phyloP scores from a whole-genome alignment of 2,888 invertebrate genomes.

The Heliconius ismenius region DNA sequence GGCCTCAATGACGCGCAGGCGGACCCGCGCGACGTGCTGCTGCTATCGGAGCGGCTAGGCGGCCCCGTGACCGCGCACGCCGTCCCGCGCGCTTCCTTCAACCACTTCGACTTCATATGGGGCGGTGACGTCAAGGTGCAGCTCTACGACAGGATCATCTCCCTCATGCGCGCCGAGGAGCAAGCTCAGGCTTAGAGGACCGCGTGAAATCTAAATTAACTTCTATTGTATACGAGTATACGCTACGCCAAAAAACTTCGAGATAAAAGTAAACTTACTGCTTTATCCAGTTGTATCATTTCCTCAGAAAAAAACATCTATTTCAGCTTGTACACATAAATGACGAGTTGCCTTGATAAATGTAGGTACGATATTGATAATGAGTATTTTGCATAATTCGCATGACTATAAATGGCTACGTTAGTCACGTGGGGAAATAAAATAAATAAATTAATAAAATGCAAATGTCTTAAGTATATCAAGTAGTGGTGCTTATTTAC shows the following conservation, averaged over 20 bases:
- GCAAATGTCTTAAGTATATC: too few species aligned
- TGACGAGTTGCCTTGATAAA: neutral
- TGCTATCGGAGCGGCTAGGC: constrained; percentile 70
- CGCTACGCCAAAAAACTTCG: too few species aligned
- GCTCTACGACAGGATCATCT: constrained; percentile 79
- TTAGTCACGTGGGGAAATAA: too few species aligned
- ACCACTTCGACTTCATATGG: constrained; percentile 86
- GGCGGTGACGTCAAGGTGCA: constrained; percentile 80
- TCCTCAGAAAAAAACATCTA: neutral
- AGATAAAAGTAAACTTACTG: neutral
- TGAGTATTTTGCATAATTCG: too few species aligned
- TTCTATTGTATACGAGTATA: too few species aligned
- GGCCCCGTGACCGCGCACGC: constrained; percentile 75
- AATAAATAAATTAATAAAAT: too few species aligned
- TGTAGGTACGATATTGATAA: neutral
- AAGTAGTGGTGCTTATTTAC: too few species aligned
- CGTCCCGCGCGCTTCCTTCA: constrained; percentile 81
- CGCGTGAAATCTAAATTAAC: constrained; percentile 31
- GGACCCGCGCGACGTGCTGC: constrained; percentile 71
- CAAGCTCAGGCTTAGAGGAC: neutral
- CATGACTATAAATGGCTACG: too few species aligned
- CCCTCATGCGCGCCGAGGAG: constrained; percentile 63
- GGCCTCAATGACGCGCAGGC: constrained; percentile 84
- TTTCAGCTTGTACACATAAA: neutral
- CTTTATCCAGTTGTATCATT: neutral